phyloP scores from a whole-genome alignment of 2,113 vertebrate species.

The Ptyas mucosa region DNA sequence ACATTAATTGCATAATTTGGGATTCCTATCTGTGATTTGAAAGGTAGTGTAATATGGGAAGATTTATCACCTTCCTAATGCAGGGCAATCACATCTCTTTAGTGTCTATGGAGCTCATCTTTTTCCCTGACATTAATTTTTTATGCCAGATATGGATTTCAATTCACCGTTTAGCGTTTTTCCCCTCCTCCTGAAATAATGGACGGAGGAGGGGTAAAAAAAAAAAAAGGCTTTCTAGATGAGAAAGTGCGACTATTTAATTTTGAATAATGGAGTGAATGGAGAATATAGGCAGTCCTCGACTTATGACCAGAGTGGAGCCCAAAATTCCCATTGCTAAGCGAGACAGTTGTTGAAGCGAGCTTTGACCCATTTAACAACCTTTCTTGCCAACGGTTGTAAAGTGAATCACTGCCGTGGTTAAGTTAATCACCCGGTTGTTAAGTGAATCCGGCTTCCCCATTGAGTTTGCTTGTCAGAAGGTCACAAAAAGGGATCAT shows the following conservation, averaged over 20 bases:
- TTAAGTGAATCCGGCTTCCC: too few relatives aligned
- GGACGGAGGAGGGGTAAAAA: background rate
- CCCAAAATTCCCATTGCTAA: too few relatives aligned
- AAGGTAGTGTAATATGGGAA: slow-evolving; percentile 42
- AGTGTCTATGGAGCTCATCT: slow-evolving; percentile 59
- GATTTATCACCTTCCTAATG: slow-evolving; percentile 8
- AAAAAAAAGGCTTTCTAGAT: background rate
- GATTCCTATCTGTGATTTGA: slow-evolving; percentile 52
- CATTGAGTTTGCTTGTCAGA: too few relatives aligned
- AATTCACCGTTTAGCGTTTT: slow-evolving; percentile 55
- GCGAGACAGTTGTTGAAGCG: too few relatives aligned
- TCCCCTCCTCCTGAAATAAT: slow-evolving; percentile 24
- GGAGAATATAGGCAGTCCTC: background rate
- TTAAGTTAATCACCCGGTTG: too few relatives aligned
- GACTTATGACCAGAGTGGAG: too few relatives aligned
- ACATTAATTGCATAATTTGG: slow-evolving; percentile 71
- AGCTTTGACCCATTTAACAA: too few relatives aligned
- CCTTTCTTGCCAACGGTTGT: too few relatives aligned
- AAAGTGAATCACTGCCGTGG: too few relatives aligned
- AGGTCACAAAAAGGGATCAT: too few relatives aligned
- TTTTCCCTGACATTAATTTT: slow-evolving; percentile 68
- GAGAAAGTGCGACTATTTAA: background rate
- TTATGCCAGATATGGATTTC: slow-evolving; percentile 61
- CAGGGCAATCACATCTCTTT: slow-evolving; percentile 43
- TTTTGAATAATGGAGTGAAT: background rate